Conservation (phyloP, 2,797 vertebrate genomes). For the Naso thynnoides region DNA sequence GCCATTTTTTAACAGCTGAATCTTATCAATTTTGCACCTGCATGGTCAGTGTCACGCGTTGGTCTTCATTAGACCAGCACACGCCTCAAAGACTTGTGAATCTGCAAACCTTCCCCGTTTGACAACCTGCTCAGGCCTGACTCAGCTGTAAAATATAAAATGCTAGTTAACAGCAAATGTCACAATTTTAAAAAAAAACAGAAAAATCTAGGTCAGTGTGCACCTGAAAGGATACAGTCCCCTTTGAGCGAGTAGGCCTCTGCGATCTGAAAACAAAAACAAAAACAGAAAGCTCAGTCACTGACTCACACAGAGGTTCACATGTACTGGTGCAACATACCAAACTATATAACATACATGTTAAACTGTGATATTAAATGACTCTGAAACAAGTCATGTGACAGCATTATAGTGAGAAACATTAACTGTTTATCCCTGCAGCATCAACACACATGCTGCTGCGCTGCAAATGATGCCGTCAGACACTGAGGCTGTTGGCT, state of each 20-base stretch:
- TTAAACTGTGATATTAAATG: conserved; percentile 5
- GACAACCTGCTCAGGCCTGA: neutral
- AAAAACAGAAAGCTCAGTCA: conserved; percentile 1
- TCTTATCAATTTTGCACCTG: neutral
- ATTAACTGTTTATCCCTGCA: neutral
- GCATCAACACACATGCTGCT: neutral
- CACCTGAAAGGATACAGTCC: conserved; percentile 85
- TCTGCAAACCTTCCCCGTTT: neutral
- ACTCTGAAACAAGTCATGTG: conserved; percentile 2
- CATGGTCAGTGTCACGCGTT: too few relatives aligned
- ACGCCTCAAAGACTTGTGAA: neutral
- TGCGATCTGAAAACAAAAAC: conserved; percentile 77
- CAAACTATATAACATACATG: neutral
- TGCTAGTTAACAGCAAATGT: neutral
- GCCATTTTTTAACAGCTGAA: neutral
- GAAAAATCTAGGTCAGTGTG: neutral
- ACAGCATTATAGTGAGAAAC: neutral
- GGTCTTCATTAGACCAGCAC: neutral
- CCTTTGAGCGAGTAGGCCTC: conserved; percentile 81
- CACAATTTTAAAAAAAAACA: neutral
- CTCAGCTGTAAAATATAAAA: conserved; percentile 22
- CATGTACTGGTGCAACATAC: neutral
- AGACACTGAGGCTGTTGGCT: conserved; percentile 4
- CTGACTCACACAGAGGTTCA: neutral
- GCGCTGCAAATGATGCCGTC: neutral